A percentile compares a stretch with the other conserved stretches of the same genome.
phyloP scores from a whole-genome alignment of 1,140 invertebrate species.

The Contarinia nasturtii region DNA sequence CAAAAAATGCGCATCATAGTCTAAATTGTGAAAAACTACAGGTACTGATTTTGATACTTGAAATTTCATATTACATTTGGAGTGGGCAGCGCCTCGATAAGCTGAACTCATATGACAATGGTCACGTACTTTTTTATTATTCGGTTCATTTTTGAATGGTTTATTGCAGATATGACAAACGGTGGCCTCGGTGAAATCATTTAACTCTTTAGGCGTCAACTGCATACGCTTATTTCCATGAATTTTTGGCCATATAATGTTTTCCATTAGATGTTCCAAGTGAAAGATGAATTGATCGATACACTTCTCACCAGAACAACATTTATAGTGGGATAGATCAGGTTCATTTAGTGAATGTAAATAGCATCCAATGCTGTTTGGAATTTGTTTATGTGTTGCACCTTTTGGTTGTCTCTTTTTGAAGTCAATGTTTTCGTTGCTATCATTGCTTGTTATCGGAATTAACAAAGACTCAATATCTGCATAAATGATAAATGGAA shows the following conservation, averaged over 20 bases:
- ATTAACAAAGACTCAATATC: constrained; percentile 19
- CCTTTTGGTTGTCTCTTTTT: constrained; percentile 2
- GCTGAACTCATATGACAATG: constrained; percentile 18
- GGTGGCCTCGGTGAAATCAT: constrained; percentile 1
- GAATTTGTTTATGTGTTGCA: constrained; percentile 15
- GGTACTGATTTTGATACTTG: constrained; percentile 15
- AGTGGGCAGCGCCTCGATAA: constrained; percentile 19
- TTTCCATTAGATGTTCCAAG: constrained; percentile 8
- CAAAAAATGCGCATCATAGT: constrained; percentile 20
- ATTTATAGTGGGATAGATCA: constrained; percentile 9
- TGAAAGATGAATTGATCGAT: constrained; percentile 10
- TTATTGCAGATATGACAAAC: constrained; percentile 16
- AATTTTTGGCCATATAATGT: constrained; percentile 7
- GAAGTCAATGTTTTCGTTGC: constrained; percentile 3
- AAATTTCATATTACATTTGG: constrained; percentile 19
- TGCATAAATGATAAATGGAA: constrained; percentile 17
- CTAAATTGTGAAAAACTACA: constrained; percentile 20
- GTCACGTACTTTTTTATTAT: constrained; percentile 8
- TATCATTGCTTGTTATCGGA: background rate
- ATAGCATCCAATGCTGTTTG: constrained; percentile 13
- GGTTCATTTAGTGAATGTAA: constrained; percentile 13
- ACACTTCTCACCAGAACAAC: constrained; percentile 11
- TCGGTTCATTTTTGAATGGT: constrained; percentile 7
- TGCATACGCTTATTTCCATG: constrained; percentile 7
- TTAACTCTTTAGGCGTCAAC: constrained; percentile 6